These are phyloP conservation scores for Rhabdophis nuchalis DNA, from an alignment of 2,797 vertebrate genomes.

Conservation along the genomic window DNA sequence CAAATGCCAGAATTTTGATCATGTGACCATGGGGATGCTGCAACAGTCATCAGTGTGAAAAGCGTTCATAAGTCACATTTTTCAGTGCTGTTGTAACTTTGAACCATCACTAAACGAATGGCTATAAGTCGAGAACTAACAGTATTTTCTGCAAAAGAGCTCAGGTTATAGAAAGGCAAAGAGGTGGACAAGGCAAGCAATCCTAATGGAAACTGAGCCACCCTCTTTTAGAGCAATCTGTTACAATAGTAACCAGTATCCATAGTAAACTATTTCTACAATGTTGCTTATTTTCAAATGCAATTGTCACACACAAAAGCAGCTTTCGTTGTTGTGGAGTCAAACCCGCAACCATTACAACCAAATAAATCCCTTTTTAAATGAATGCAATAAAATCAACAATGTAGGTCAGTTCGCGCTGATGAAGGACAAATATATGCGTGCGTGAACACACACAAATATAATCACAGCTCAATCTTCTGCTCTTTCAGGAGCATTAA, in stretches of 20 bases:
- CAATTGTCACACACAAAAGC: not conserved
- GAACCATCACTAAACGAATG: too few relatives aligned
- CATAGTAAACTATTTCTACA: not conserved
- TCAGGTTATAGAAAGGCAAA: not conserved
- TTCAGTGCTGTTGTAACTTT: too few relatives aligned
- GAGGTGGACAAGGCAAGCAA: not conserved
- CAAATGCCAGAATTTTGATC: not conserved
- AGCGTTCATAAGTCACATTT: too few relatives aligned
- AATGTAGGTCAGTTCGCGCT: slow-evolving; percentile 7
- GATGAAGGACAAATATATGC: not conserved
- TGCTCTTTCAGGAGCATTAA: not conserved
- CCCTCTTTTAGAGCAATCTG: not conserved
- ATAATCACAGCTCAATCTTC: not conserved
- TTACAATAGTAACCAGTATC: not conserved
- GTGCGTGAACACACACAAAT: not conserved
- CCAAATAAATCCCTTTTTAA: not conserved
- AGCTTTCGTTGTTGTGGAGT: not conserved
- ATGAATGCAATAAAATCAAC: not conserved
- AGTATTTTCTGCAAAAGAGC: not conserved
- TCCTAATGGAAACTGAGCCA: not conserved
- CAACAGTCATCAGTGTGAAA: not conserved
- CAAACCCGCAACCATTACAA: not conserved
- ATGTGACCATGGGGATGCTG: not conserved
- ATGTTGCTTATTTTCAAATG: not conserved
- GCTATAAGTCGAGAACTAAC: not conserved